phyloP scores from a whole-genome alignment of 1,140 invertebrate species.

The Pentalonia nigronervosa region DNA sequence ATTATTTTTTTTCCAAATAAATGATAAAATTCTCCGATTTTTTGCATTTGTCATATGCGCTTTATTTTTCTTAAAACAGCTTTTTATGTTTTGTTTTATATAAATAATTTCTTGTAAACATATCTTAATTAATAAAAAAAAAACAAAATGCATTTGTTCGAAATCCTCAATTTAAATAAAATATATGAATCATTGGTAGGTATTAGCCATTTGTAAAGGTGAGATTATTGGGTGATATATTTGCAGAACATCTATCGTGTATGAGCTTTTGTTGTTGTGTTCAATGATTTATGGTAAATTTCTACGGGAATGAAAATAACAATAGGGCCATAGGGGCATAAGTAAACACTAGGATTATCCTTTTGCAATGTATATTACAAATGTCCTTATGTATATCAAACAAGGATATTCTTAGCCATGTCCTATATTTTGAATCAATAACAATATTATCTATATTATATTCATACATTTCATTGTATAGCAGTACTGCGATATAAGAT shows the following conservation, averaged over 20 bases:
- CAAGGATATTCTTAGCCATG: neutral
- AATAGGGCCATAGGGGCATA: constrained; percentile 15
- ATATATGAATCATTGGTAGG: neutral
- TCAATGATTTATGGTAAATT: constrained; percentile 44
- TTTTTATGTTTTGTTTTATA: neutral
- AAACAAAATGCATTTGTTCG: neutral
- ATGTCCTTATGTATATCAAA: constrained; percentile 31
- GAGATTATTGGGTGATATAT: constrained; percentile 47
- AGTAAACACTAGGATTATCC: constrained; percentile 41
- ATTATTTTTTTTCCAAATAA: neutral
- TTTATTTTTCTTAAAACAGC: neutral
- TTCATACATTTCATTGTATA: neutral
- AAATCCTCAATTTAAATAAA: neutral
- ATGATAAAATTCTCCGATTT: neutral
- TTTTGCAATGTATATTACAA: neutral
- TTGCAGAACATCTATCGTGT: neutral
- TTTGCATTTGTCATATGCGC: neutral
- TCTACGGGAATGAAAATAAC: constrained; percentile 9
- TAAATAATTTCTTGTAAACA: neutral
- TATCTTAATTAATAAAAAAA: neutral
- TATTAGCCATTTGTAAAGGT: constrained; percentile 27
- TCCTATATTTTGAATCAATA: constrained; percentile 43
- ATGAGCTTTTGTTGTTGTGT: constrained; percentile 38
- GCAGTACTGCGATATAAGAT: neutral
- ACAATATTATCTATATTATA: neutral